These are phyloP conservation scores for Drosophila tanythrix DNA, from an alignment of 2,888 invertebrate species.

Conservation along the genomic window DNA sequence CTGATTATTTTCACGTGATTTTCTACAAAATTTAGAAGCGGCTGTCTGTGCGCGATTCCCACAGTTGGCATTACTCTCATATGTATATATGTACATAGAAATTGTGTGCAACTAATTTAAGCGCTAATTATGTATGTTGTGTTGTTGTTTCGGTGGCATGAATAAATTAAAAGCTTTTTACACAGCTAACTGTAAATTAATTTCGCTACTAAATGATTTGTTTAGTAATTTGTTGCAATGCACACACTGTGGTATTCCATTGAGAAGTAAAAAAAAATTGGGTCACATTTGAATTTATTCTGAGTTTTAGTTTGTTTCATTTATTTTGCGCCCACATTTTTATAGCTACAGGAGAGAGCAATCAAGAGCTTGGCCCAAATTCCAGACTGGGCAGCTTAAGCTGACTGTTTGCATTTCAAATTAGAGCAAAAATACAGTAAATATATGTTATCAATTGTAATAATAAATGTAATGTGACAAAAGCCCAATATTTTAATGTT, in stretches of 20 bases:
- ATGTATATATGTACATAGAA: not conserved
- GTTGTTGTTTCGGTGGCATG: conserved; percentile 42
- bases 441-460: not conserved
- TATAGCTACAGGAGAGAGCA: not conserved
- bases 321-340: not conserved
- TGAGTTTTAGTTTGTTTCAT: not conserved
- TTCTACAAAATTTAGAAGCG: not conserved
- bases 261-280: not conserved
- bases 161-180: conserved; percentile 64
- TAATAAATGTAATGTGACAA: not conserved
- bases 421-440: not conserved
- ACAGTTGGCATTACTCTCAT: conserved; percentile 11
- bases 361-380: not conserved
- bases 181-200: conserved; percentile 55
- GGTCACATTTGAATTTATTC: not conserved
- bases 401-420: not conserved
- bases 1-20: conserved; percentile 50
- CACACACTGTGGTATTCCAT: not conserved
- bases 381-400: not conserved
- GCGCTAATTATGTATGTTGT: conserved; percentile 62
- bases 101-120: conserved; percentile 49
- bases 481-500: not conserved
- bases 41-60: not conserved
- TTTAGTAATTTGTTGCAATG: conserved; percentile 54
- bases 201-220: conserved; percentile 61